phyloP scores from a whole-genome alignment of 1,140 invertebrate species.

The Plectrocnemia conspersa region DNA sequence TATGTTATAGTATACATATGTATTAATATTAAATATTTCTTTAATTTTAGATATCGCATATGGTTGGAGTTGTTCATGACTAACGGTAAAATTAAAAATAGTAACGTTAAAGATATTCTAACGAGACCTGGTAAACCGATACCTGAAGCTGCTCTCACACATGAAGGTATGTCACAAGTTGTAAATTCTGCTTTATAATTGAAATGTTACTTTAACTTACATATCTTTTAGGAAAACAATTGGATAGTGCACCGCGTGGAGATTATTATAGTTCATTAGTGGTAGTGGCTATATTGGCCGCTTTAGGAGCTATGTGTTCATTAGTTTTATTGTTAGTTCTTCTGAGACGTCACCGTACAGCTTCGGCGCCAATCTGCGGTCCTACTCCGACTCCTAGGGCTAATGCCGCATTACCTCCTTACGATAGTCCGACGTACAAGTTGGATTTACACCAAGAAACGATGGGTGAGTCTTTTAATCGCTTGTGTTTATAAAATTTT shows the following conservation, averaged over 20 bases:
- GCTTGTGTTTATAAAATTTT: not conserved
- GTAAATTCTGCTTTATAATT: conserved; percentile 3
- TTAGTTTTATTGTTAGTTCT: conserved; percentile 74
- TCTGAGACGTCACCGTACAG: conserved; percentile 65
- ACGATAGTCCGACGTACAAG: conserved; percentile 92
- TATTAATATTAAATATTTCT: not conserved
- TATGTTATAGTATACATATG: too few relatives aligned
- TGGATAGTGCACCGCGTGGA: conserved; percentile 51
- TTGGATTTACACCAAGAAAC: conserved; percentile 87
- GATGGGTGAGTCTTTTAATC: conserved; percentile 58
- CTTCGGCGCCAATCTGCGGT: conserved; percentile 62
- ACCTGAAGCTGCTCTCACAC: conserved; percentile 47
- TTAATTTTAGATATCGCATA: conserved; percentile 63
- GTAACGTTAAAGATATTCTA: conserved; percentile 81
- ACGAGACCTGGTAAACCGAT: conserved; percentile 69
- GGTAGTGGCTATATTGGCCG: conserved; percentile 79
- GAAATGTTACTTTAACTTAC: not conserved
- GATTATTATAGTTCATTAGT: conserved; percentile 85
- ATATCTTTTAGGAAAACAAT: conserved; percentile 56
- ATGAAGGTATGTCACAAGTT: conserved; percentile 47
- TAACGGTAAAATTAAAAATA: conserved; percentile 83
- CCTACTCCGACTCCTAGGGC: conserved; percentile 43
- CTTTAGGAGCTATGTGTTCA: conserved; percentile 74
- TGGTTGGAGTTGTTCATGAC: conserved; percentile 85
- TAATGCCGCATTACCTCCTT: conserved; percentile 70